Percentiles rank a stretch among this genome's conserved stretches.
phyloP scores from a whole-genome alignment of 2,888 invertebrate genomes.

The Synanthedon andrenaeformis region DNA sequence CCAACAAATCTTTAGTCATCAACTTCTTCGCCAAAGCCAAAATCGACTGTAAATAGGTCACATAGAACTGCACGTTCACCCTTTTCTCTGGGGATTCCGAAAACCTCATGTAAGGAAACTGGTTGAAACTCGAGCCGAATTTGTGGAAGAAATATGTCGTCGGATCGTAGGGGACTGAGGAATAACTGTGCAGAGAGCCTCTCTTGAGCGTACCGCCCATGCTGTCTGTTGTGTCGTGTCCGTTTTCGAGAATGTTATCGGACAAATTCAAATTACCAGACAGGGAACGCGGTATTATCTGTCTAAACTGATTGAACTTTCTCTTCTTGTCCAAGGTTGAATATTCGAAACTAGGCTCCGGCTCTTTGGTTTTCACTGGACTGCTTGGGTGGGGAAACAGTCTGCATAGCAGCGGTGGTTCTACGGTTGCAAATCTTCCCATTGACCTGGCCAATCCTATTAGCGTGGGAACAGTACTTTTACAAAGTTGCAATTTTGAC shows the following conservation, averaged over 20 bases:
- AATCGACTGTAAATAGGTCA: conserved; percentile 84
- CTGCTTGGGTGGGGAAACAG: conserved; percentile 86
- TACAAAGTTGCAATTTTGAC: conserved; percentile 83
- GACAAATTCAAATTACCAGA: conserved; percentile 84
- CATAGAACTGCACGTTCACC: conserved; percentile 75
- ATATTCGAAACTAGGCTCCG: conserved; percentile 51
- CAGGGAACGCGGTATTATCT: conserved; percentile 92
- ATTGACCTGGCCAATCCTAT: conserved; percentile 90
- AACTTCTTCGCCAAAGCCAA: conserved; percentile 85
- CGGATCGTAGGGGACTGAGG: conserved; percentile 81
- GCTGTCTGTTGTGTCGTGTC: conserved; percentile 42
- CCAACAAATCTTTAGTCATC: conserved; percentile 84
- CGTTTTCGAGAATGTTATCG: conserved; percentile 53
- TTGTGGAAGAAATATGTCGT: conserved; percentile 90
- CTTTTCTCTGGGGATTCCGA: conserved; percentile 79
- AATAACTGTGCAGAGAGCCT: conserved; percentile 68
- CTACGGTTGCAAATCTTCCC: conserved; percentile 85
- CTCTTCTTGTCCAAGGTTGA: conserved; percentile 72
- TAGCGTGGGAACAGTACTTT: conserved; percentile 85
- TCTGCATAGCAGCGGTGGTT: conserved; percentile 84
- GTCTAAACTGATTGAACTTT: conserved; percentile 81
- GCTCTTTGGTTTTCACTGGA: conserved; percentile 57
- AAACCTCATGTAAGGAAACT: conserved; percentile 85
- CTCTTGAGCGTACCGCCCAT: conserved; percentile 43
- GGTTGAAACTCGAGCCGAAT: conserved; percentile 93